Conservation (phyloP, 1,140 invertebrate genomes). For the Leptinotarsa lineolata region DNA sequence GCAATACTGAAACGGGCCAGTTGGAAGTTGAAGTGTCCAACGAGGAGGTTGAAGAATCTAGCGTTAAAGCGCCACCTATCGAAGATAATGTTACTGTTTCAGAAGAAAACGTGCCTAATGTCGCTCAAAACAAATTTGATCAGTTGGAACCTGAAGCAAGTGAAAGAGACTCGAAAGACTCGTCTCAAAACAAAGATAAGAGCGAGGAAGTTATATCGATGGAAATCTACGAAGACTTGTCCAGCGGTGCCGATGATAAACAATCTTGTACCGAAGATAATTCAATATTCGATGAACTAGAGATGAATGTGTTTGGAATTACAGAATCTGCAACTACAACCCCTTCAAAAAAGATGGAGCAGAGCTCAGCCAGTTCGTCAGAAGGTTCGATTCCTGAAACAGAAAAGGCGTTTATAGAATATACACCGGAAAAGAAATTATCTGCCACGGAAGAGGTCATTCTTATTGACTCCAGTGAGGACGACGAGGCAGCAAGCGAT, state of each 20-base stretch:
- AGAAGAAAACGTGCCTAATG: not conserved
- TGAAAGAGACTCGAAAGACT: not conserved
- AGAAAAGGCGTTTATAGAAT: constrained; percentile 21
- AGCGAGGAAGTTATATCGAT: constrained; percentile 22
- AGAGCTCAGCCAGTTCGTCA: not conserved
- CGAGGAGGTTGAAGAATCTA: not conserved
- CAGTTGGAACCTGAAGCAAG: not conserved
- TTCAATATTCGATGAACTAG: constrained; percentile 20
- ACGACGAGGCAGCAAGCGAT: constrained; percentile 22
- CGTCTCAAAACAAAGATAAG: not conserved
- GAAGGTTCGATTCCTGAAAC: constrained; percentile 13
- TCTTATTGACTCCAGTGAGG: constrained; percentile 34
- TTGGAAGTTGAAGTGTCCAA: not conserved
- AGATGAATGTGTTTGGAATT: constrained; percentile 29
- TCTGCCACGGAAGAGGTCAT: constrained; percentile 23
- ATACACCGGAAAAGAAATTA: not conserved
- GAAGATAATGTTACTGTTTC: not conserved
- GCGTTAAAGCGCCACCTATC: not conserved
- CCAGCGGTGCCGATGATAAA: constrained; percentile 28
- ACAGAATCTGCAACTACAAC: not conserved
- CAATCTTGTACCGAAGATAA: constrained; percentile 24
- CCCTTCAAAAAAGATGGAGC: not conserved
- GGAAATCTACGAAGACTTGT: constrained; percentile 37
- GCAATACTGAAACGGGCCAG: not conserved
- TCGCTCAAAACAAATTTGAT: not conserved